Conservation (phyloP, 2,797 vertebrate genomes). For the Falco concolor region DNA sequence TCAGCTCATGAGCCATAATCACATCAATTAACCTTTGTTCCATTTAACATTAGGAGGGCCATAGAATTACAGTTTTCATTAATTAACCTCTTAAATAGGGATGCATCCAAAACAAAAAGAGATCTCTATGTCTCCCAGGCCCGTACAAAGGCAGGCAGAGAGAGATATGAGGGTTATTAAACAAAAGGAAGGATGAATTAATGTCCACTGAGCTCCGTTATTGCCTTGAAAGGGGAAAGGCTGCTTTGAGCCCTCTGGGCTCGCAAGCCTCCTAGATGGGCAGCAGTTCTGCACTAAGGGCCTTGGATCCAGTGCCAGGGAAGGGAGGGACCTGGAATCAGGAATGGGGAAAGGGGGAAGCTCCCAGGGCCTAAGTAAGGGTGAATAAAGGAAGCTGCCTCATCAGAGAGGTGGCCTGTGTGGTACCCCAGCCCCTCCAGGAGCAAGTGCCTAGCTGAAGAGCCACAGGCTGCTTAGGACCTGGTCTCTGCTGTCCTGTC, state of each 20-base stretch:
- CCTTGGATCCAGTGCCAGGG: neutral
- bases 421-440: fast-evolving
- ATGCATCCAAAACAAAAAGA: slow-evolving; percentile 37
- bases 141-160: neutral
- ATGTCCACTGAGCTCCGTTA: neutral
- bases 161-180: neutral
- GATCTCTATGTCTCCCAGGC: neutral
- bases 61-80: slow-evolving; percentile 35
- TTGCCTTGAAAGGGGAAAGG: neutral
- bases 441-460: neutral
- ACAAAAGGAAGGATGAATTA: neutral
- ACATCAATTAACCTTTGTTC: slow-evolving; percentile 63
- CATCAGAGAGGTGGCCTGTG: neutral
- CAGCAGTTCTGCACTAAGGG: neutral
- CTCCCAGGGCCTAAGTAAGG: neutral
- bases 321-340: neutral
- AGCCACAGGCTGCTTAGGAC: neutral
- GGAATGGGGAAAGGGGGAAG: neutral
- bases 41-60: slow-evolving; percentile 32
- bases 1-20: slow-evolving; percentile 39
- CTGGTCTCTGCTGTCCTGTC: neutral
- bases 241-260: neutral
- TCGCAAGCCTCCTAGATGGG: fast-evolving
- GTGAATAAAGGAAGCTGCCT: neutral
- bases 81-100: slow-evolving; percentile 52